Conservation (phyloP, 1,140 invertebrate genomes). For the Tetraneura akinire region DNA sequence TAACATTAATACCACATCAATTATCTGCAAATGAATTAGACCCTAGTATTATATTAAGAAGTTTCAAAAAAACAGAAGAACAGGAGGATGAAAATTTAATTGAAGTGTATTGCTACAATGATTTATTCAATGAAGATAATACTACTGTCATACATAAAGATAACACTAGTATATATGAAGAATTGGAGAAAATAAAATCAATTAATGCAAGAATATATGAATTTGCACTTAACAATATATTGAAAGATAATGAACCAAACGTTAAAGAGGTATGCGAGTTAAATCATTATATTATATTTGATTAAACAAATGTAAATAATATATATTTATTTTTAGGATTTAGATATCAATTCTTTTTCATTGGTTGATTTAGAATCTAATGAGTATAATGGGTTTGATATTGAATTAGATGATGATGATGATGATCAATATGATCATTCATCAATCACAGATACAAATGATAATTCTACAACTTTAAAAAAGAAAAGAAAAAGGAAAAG, state of each 20-base stretch:
- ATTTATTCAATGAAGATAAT: constrained; percentile 36
- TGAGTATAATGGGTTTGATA: background rate
- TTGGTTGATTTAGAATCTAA: constrained; percentile 1
- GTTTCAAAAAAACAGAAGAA: constrained; percentile 51
- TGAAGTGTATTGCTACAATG: constrained; percentile 44
- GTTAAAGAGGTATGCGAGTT: background rate
- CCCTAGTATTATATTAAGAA: constrained; percentile 43
- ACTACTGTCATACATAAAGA: background rate
- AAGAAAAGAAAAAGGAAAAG: constrained; percentile 15
- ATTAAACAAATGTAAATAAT: too few species aligned
- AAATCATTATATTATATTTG: too few species aligned
- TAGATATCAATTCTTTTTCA: constrained; percentile 36
- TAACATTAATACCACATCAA: constrained; percentile 59
- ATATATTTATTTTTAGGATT: constrained; percentile 33
- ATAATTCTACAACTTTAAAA: background rate
- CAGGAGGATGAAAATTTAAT: constrained; percentile 16
- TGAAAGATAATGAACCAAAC: constrained; percentile 12
- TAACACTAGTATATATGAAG: constrained; percentile 6
- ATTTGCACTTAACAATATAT: constrained; percentile 23
- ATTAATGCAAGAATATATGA: constrained; percentile 31
- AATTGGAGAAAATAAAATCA: constrained; percentile 15
- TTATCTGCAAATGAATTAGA: constrained; percentile 49
- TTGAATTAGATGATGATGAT: background rate
- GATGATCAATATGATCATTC: background rate
- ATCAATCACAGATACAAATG: background rate